Percentiles rank a stretch among this genome's conserved stretches.
phyloP scores from a whole-genome alignment of 2,113 vertebrate genomes.

The Taxidea taxus region DNA sequence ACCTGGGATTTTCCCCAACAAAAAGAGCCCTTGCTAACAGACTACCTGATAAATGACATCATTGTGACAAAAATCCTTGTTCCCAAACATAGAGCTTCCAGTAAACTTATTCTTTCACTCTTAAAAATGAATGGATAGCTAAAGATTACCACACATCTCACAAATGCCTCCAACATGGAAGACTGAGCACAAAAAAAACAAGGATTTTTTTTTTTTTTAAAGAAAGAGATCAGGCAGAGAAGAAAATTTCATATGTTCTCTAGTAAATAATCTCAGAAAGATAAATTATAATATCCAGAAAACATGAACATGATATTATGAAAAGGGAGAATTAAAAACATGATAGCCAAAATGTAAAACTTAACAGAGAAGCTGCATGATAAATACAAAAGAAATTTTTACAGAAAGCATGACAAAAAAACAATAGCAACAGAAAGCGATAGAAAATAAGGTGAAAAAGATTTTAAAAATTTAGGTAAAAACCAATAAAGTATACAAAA shows the following conservation, averaged over 20 bases:
- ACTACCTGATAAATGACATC: background rate
- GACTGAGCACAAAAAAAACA: background rate
- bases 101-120: background rate
- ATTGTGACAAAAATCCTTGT: background rate
- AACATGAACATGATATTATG: background rate
- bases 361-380: background rate
- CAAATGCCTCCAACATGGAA: conserved; percentile 1
- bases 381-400: background rate
- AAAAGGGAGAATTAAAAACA: conserved; percentile 10
- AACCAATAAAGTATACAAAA: conserved; percentile 2
- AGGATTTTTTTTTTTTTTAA: too few relatives aligned
- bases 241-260: background rate
- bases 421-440: background rate
- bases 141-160: background rate
- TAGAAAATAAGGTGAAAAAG: background rate
- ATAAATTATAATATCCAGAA: background rate
- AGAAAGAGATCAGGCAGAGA: background rate
- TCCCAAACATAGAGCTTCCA: background rate
- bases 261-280: background rate
- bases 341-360: background rate
- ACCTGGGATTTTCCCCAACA: background rate
- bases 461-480: background rate
- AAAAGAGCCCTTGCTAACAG: background rate
- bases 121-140: conserved; percentile 2
- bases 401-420: background rate